Evolutionary conservation across 2,113 vertebrate genomes (phyloP).

Genomic region (Plestiodon gilberti): DNA sequence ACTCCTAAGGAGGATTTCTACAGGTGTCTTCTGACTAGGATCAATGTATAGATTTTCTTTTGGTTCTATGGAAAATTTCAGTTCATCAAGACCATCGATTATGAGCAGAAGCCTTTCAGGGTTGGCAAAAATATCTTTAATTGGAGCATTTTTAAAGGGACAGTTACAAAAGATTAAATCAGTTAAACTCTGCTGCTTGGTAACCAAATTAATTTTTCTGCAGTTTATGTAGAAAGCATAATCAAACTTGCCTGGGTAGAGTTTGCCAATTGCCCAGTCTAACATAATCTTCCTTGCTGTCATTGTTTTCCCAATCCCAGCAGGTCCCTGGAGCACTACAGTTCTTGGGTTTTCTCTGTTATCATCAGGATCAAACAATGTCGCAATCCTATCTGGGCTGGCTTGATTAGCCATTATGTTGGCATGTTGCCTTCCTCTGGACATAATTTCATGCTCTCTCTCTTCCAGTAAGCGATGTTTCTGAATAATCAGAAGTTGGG

Average conservation of each 20-base stretch:
- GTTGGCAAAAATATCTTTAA: slow-evolving; percentile 44
- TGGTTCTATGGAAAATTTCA: slow-evolving; percentile 53
- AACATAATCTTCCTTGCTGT: slow-evolving; percentile 67
- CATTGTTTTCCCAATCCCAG: slow-evolving; percentile 67
- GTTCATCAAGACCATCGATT: slow-evolving; percentile 69
- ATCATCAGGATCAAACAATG: slow-evolving; percentile 38
- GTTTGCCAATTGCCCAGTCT: slow-evolving; percentile 56
- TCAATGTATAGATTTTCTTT: slow-evolving; percentile 18
- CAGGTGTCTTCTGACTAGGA: slow-evolving; percentile 16
- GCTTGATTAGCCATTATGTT: neutral
- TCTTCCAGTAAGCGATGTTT: slow-evolving; percentile 37
- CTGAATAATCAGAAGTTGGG: slow-evolving; percentile 45
- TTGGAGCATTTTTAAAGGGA: neutral
- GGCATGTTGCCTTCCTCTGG: neutral
- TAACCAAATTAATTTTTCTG: slow-evolving; percentile 60
- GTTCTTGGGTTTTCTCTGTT: slow-evolving; percentile 10
- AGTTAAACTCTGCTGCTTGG: slow-evolving; percentile 40
- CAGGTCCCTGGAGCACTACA: slow-evolving; percentile 59
- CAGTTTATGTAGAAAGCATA: slow-evolving; percentile 72
- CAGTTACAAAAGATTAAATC: slow-evolving; percentile 52
- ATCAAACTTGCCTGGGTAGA: slow-evolving; percentile 59
- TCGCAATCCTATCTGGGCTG: neutral
- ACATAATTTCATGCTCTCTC: slow-evolving; percentile 33
- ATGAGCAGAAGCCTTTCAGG: slow-evolving; percentile 65
- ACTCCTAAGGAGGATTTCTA: slow-evolving; percentile 55